These are phyloP conservation scores for Cardinalis cardinalis DNA, from an alignment of 2,113 vertebrate species.

Conservation along the genomic window DNA sequence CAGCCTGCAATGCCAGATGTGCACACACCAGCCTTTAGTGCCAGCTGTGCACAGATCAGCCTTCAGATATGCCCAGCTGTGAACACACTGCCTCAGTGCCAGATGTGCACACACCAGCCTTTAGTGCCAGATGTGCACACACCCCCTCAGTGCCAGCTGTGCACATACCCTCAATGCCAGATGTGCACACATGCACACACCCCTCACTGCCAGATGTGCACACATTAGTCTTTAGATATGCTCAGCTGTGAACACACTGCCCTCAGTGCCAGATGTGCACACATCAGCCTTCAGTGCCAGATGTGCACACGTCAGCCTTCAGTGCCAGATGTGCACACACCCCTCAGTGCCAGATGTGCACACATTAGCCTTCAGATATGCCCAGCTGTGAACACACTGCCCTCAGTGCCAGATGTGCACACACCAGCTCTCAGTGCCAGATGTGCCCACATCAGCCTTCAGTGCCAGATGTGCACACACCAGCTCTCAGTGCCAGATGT, in stretches of 20 bases:
- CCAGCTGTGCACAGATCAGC: neutral
- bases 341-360: neutral
- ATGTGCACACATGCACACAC: too few relatives aligned
- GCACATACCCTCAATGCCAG: too few relatives aligned
- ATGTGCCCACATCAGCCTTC: neutral
- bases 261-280: neutral
- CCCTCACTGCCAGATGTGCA: too few relatives aligned
- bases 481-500: neutral
- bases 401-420: neutral
- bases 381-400: neutral
- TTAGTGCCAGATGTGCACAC: neutral
- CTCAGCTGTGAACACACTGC: too few relatives aligned
- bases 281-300: too few relatives aligned
- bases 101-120: neutral
- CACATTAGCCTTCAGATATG: neutral
- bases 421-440: neutral
- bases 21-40: neutral
- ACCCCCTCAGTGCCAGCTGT: too few relatives aligned
- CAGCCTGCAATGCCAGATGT: neutral
- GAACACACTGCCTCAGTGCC: neutral
- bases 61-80: neutral
- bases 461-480: rapidly evolving
- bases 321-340: neutral
- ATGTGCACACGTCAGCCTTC: neutral
- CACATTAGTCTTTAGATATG: too few relatives aligned